Evolutionary conservation across 2,888 invertebrate genomes (phyloP), one percentile per base, ranked within the genome.

Genomic region (Punctoribates punctum): DNA sequence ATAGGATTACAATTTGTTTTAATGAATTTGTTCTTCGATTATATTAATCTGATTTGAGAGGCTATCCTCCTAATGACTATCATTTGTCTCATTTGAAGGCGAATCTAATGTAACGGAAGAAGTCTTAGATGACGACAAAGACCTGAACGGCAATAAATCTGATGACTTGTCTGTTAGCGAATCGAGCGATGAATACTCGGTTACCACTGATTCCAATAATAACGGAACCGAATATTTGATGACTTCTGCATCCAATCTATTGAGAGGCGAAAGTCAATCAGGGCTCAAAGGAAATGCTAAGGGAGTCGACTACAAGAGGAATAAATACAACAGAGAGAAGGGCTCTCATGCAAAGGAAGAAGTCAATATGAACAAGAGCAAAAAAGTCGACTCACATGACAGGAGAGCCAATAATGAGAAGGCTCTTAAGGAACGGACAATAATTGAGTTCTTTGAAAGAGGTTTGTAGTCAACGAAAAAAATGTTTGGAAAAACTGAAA

Each of bases 371-470:
- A 77, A 74, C 11, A 79, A 78, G 23, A 25, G 74, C 0, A 77
- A 78, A 17, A 78, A 79, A 73, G 75, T 73, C 0, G 73, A 77
- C 20, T 75, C 74, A 0, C 80, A 79, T 54, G 79, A 80, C 74
- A 78, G 77, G 48, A 77, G 79, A n/a, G 79, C 78, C 0, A 77
- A 78, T 42, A 73, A 75, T 17, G 79, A 80, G 15, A 79, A 78
- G 42, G 79, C 78, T 27, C 77, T 80, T 0, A 74, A 77, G 46
- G 80, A 80, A 51, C 77, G 78, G 20, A 79, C 79, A 8, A 75
- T 79, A 73, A 80, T 80, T 38, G 80, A 80, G 51, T 79, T 79
- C 38, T 80, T 78, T 72, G 80, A 80, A 60, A 74, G 79, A 75
- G 80, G 80, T 80, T 60, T 27, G 60, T 13, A 46, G 15, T 38